phyloP scores from a whole-genome alignment of 1,140 invertebrate species.

The Venturia canescens region DNA sequence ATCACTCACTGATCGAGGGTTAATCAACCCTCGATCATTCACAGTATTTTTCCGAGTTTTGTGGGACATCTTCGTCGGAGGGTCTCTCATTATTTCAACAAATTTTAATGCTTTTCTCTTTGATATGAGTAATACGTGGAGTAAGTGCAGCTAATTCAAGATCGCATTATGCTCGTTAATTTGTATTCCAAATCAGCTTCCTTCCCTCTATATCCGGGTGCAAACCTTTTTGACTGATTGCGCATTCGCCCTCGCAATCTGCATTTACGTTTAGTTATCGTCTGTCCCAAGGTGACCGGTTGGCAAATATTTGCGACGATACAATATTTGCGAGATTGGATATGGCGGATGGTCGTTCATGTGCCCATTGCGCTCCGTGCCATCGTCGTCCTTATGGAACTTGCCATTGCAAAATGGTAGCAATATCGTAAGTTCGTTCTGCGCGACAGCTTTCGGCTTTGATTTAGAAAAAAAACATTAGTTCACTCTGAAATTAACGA shows the following conservation, averaged over 20 bases:
- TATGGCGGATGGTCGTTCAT: not conserved
- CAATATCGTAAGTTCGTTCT: too few relatives aligned
- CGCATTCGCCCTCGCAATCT: not conserved
- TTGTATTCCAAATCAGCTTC: too few relatives aligned
- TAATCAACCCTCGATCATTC: not conserved
- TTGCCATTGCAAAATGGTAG: too few relatives aligned
- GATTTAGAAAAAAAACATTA: too few relatives aligned
- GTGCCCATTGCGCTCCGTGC: not conserved
- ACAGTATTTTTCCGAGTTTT: slow-evolving; percentile 31
- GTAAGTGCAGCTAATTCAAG: too few relatives aligned
- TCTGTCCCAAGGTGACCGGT: not conserved
- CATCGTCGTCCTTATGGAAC: not conserved
- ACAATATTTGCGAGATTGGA: slow-evolving; percentile 14
- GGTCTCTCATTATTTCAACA: not conserved
- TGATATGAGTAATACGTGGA: not conserved
- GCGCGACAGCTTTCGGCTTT: too few relatives aligned
- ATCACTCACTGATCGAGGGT: not conserved
- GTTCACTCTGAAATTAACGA: too few relatives aligned
- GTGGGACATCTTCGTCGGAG: not conserved
- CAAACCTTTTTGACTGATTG: not conserved
- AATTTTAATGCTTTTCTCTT: not conserved
- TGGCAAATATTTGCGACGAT: not conserved
- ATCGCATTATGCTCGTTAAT: too few relatives aligned
- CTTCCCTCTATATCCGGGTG: too few relatives aligned
- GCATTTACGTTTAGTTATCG: not conserved